These are phyloP conservation scores for Crotalus horridus DNA, from an alignment of 2,113 vertebrate genomes.

Conservation along the genomic window DNA sequence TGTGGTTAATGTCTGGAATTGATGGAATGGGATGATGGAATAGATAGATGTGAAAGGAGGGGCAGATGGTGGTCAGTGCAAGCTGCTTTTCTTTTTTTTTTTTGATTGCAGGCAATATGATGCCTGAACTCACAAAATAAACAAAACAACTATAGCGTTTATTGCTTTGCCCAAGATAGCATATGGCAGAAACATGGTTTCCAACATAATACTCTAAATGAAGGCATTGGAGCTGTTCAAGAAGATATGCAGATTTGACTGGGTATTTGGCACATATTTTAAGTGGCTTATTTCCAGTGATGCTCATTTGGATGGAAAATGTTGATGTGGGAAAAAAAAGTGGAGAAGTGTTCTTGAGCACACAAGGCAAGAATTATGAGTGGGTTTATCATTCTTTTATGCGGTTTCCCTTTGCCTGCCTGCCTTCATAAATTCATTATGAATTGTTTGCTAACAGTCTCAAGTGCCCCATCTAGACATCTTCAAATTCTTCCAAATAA, in stretches of 20 bases:
- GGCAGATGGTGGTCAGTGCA: constrained; percentile 12
- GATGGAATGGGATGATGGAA: neutral
- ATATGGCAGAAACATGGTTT: constrained; percentile 19
- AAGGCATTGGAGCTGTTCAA: constrained; percentile 50
- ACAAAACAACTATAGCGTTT: neutral
- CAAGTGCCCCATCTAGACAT: neutral
- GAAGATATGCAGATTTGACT: constrained; percentile 52
- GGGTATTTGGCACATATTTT: constrained; percentile 43
- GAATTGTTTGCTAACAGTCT: constrained; percentile 48
- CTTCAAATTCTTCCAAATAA: constrained; percentile 4
- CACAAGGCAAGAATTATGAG: constrained; percentile 44
- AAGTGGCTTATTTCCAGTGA: constrained; percentile 53
- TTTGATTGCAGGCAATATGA: neutral
- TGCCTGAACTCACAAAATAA: constrained; percentile 1
- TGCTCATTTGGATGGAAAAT: constrained; percentile 58
- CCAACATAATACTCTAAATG: constrained; percentile 46
- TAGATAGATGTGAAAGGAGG: neutral
- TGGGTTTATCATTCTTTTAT: constrained; percentile 28
- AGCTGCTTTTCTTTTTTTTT: neutral
- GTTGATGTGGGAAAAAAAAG: constrained; percentile 33
- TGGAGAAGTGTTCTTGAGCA: constrained; percentile 39
- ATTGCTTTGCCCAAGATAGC: neutral
- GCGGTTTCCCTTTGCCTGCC: constrained; percentile 44
- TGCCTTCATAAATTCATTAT: constrained; percentile 53
- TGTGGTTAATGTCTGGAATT: neutral